Evolutionary conservation across 2,797 vertebrate genomes (phyloP).

Genomic region (Chrysocyon brachyurus): DNA sequence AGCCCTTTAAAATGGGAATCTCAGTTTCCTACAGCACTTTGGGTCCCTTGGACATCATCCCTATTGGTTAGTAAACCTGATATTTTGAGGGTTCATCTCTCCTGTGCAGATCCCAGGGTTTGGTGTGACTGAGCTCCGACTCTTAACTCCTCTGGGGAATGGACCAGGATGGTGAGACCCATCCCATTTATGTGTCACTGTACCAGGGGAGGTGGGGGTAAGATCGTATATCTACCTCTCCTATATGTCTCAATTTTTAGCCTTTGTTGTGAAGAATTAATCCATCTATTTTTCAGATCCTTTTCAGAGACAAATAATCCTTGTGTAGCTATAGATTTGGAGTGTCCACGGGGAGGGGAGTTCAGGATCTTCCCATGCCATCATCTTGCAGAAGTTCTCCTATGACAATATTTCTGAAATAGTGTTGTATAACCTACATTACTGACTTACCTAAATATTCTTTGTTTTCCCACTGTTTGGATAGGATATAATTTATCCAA

Average conservation of each 20-base stretch:
- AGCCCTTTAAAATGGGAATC: not conserved
- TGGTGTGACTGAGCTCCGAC: not conserved
- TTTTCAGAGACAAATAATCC: not conserved
- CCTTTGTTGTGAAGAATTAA: not conserved
- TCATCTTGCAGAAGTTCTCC: not conserved
- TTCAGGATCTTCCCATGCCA: not conserved
- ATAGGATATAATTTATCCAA: not conserved
- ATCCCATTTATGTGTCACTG: not conserved
- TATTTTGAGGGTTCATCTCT: not conserved
- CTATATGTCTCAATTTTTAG: not conserved
- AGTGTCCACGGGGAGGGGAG: not conserved
- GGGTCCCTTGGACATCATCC: not conserved
- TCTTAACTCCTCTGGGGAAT: not conserved
- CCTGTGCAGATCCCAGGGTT: not conserved
- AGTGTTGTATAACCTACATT: not conserved
- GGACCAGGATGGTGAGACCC: not conserved
- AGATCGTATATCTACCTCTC: not conserved
- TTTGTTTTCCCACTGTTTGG: not conserved
- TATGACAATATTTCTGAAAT: not conserved
- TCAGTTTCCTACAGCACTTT: not conserved
- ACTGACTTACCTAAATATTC: not conserved
- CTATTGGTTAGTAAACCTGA: not conserved
- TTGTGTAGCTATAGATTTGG: not conserved
- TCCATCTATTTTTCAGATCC: not conserved
- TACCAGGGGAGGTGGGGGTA: not conserved